Evolutionary conservation across 2,797 vertebrate genomes (phyloP).

Genomic region (Notolabrus celidotus): DNA sequence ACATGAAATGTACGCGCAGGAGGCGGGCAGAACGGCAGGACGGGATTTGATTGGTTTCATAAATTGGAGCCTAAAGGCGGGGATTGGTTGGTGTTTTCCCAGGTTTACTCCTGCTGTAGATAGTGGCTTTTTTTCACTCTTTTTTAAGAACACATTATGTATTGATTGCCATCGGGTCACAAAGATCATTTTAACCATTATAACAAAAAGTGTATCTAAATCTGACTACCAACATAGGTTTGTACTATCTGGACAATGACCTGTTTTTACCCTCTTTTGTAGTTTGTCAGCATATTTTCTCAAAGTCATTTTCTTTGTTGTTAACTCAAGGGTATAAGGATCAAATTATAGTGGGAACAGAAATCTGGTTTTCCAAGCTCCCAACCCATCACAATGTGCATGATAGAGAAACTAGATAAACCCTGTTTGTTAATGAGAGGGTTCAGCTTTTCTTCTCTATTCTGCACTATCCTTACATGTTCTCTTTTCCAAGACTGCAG

Average conservation of each 20-base stretch:
- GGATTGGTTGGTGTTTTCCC: too few relatives aligned
- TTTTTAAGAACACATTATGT: too few relatives aligned
- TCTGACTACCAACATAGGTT: background rate
- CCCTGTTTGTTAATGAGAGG: constrained; percentile 15
- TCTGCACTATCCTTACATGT: background rate
- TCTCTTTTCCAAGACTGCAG: background rate
- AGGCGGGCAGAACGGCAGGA: too few relatives aligned
- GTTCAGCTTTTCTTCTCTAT: constrained; percentile 13
- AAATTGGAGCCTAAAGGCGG: too few relatives aligned
- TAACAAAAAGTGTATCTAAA: too few relatives aligned
- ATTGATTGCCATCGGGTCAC: too few relatives aligned
- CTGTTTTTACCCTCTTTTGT: background rate
- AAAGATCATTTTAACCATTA: too few relatives aligned
- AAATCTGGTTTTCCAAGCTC: constrained; percentile 14
- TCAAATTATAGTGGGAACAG: constrained; percentile 1
- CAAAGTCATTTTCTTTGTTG: too few relatives aligned
- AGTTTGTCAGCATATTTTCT: background rate
- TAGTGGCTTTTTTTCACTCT: too few relatives aligned
- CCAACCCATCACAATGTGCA: constrained; percentile 2
- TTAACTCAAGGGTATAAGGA: background rate
- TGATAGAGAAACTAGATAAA: constrained; percentile 2
- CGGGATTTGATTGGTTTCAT: too few relatives aligned
- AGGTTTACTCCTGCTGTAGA: too few relatives aligned
- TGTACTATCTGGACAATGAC: background rate
- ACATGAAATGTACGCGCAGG: too few relatives aligned